Percentiles rank a stretch among this genome's conserved stretches.
Evolutionary conservation across 2,888 invertebrate genomes (phyloP).

Genomic region (Buathra laborator): DNA sequence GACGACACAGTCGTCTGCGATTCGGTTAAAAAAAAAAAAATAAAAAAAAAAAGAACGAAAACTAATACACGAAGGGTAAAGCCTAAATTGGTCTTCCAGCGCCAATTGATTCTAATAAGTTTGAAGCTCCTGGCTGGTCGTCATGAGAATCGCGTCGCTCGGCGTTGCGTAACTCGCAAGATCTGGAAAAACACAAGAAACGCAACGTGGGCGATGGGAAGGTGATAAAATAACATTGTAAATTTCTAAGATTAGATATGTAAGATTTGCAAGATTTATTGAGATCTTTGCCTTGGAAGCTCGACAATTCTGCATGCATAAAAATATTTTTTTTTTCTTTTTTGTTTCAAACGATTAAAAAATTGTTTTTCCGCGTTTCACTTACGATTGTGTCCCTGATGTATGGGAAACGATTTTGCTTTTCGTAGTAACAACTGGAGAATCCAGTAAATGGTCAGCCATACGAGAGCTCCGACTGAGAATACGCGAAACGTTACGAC

Average conservation of each 20-base stretch:
- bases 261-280: background rate
- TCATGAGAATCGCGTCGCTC: slow-evolving; percentile 89
- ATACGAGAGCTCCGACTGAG: slow-evolving; percentile 89
- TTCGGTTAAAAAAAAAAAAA: slow-evolving; percentile 25
- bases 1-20: slow-evolving; percentile 9
- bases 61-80: slow-evolving; percentile 24
- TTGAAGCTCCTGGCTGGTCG: slow-evolving; percentile 83
- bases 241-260: background rate
- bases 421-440: slow-evolving; percentile 79
- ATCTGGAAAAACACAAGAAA: slow-evolving; percentile 81
- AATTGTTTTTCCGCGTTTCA: slow-evolving; percentile 72
- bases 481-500: slow-evolving; percentile 90
- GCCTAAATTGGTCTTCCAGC: slow-evolving; percentile 44
- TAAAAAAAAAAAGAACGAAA: background rate
- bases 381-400: slow-evolving; percentile 83
- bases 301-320: slow-evolving; percentile 4
- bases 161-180: slow-evolving; percentile 88
- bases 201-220: slow-evolving; percentile 32
- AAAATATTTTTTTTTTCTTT: slow-evolving; percentile 65
- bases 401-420: slow-evolving; percentile 79
- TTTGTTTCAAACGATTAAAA: slow-evolving; percentile 57
- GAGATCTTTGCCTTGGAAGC: slow-evolving; percentile 6
- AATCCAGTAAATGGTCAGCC: slow-evolving; percentile 81
- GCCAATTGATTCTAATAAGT: slow-evolving; percentile 77
- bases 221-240: slow-evolving; percentile 23